Evolutionary conservation across 2,113 vertebrate species (phyloP).

Genomic region (Pachypanchax playfairii): DNA sequence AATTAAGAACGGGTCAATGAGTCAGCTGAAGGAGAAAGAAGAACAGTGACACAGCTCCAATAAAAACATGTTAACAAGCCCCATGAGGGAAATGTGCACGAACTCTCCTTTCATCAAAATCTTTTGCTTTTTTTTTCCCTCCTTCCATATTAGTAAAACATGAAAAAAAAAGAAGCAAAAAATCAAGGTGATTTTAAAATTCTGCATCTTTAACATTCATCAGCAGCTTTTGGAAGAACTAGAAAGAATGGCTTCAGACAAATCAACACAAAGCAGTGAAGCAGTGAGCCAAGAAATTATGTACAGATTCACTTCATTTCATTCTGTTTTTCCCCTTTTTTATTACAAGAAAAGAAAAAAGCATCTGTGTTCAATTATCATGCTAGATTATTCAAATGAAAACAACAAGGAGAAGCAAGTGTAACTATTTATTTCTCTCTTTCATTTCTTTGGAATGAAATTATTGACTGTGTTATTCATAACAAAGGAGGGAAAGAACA

Average conservation of each 20-base stretch:
- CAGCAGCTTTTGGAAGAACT: constrained; percentile 9
- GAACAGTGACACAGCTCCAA: constrained; percentile 25
- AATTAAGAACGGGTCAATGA: constrained; percentile 71
- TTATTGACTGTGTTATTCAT: constrained; percentile 12
- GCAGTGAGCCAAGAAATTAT: constrained; percentile 37
- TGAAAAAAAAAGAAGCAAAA: too few relatives aligned
- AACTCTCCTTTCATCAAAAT: constrained; percentile 16
- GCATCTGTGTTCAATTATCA: constrained; percentile 50
- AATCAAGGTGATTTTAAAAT: constrained; percentile 6
- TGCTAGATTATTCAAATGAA: constrained; percentile 70
- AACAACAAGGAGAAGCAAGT: constrained; percentile 23
- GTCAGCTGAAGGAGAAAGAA: constrained; percentile 59
- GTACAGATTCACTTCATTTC: constrained; percentile 48
- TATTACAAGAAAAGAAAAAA: constrained; percentile 34
- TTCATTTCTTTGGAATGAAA: constrained; percentile 16
- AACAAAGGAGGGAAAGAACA: constrained; percentile 11
- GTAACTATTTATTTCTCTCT: constrained; percentile 1
- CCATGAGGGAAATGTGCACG: constrained; percentile 25
- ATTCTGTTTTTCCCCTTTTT: constrained; percentile 64
- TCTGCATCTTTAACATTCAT: constrained; percentile 22
- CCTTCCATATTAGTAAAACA: too few relatives aligned
- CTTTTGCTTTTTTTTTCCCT: not conserved
- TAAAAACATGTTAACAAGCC: constrained; percentile 53
- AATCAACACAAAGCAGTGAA: constrained; percentile 34
- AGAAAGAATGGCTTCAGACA: constrained; percentile 17